Evolutionary conservation across 2,113 vertebrate genomes (phyloP), one percentile per base, ranked within the genome.

Genomic region (Pycnonotus jocosus): DNA sequence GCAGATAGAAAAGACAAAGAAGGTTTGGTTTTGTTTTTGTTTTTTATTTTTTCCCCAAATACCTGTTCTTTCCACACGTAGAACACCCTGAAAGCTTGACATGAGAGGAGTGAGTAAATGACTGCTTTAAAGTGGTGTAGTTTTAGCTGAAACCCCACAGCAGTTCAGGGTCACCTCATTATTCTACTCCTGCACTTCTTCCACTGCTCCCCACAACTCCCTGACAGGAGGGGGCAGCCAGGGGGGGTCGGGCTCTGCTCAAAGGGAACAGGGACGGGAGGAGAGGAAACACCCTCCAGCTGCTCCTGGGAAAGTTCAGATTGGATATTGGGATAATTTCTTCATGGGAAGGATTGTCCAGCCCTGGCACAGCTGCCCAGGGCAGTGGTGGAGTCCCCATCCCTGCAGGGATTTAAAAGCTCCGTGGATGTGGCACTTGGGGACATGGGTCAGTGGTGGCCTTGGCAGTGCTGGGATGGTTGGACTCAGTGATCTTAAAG

Each of bases 241-340:
- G 73, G 30, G 22, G 1, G 9, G 5, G 4, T 37, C 3, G 0
- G 24, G 30, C 30, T 70, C 40, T 70, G n/a, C 40, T 56, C 35
- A 16, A 40, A 30, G 30, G 28, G n/a, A 30, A 40, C 28, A 61
- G 23, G 15, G 40, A 68, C 33, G 68, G 45, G 31, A 22, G 0
- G 8, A 54, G n/a, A 25, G 27, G 64, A 1, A 79, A 35, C 0
- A 0, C 24, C 30, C 40, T 70, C 40, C 35, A 0, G 12, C 2
- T 77, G 53, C 0, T 0, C 65, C 65, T 40, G 13, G 19, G 1
- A 6, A 54, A 15, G 40, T 21, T 79, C 11, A 21, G 3, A 1
- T 15, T 24, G 45, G 12, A 70, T 25, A 28, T 37, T 15, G 3
- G 17, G 11, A 42, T 1, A 42, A 71, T 48, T 62, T 6, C 35